Evolutionary conservation across 2,113 vertebrate species (phyloP).

Genomic region (Corvus cornix): DNA sequence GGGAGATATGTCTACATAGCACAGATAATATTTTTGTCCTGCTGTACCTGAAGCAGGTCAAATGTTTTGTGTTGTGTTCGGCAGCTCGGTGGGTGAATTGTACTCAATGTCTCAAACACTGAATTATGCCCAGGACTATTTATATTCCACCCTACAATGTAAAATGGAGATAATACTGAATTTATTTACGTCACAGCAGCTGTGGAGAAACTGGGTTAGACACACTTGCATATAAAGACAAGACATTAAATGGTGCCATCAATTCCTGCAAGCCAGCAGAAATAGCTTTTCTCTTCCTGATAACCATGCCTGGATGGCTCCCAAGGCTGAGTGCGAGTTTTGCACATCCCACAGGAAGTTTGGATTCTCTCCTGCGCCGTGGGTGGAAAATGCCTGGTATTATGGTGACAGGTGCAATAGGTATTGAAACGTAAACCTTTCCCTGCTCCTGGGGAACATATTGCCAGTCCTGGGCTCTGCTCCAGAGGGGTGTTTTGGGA

Average conservation of each 20-base stretch:
- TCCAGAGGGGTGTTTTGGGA: slow-evolving; percentile 43
- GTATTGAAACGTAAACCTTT: slow-evolving; percentile 52
- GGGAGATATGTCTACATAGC: not conserved
- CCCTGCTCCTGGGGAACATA: slow-evolving; percentile 28
- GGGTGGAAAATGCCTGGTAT: slow-evolving; percentile 45
- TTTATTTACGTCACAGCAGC: slow-evolving; percentile 45
- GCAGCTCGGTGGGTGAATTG: not conserved
- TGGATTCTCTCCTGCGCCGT: slow-evolving; percentile 42
- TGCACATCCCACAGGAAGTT: slow-evolving; percentile 64
- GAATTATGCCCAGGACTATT: slow-evolving; percentile 22
- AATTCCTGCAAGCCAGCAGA: slow-evolving; percentile 60
- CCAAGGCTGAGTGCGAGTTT: slow-evolving; percentile 42
- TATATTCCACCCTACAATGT: not conserved
- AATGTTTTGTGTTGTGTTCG: not conserved
- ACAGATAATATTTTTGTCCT: not conserved
- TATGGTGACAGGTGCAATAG: slow-evolving; percentile 53
- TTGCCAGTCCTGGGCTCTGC: slow-evolving; percentile 48
- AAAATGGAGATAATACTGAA: slow-evolving; percentile 15
- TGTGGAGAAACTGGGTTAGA: slow-evolving; percentile 52
- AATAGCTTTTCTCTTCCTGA: slow-evolving; percentile 47
- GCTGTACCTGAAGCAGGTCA: not conserved
- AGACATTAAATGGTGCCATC: slow-evolving; percentile 52
- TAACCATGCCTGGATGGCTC: slow-evolving; percentile 39
- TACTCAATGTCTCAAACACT: not conserved
- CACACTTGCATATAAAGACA: slow-evolving; percentile 4